These are phyloP conservation scores for Lottia gigantea DNA, from an alignment of 2,888 invertebrate species.

Conservation along the genomic window DNA sequence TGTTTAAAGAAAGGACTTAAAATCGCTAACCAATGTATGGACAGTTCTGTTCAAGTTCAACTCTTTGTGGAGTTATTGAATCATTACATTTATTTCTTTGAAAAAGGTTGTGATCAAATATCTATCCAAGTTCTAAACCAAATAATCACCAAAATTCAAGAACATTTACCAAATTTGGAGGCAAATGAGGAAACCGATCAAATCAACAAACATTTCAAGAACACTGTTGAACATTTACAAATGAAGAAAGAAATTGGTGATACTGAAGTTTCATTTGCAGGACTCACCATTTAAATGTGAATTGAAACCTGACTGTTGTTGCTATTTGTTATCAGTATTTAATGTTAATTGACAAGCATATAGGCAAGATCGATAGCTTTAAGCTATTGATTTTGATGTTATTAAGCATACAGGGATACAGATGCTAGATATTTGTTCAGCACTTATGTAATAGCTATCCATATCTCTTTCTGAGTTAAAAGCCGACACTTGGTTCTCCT, in stretches of 20 bases:
- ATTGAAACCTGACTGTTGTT: too few species aligned
- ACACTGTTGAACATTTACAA: conserved; percentile 65
- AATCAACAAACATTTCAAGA: conserved; percentile 91
- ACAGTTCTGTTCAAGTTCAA: conserved; percentile 94
- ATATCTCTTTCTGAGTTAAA: too few species aligned
- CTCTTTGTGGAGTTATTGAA: conserved; percentile 94
- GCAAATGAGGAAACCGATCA: conserved; percentile 96
- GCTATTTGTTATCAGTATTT: too few species aligned
- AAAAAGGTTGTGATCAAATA: conserved; percentile 86
- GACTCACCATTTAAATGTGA: conserved; percentile 44
- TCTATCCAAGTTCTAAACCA: conserved; percentile 76
- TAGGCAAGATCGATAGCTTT: too few species aligned
- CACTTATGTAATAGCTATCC: too few species aligned
- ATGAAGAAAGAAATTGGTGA: conserved; percentile 50
- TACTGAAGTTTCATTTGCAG: conserved; percentile 56
- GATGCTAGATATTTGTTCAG: too few species aligned
- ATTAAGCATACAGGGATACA: too few species aligned
- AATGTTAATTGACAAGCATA: too few species aligned
- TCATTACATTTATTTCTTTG: conserved; percentile 91
- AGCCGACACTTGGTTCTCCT: too few species aligned
- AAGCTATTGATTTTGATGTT: too few species aligned
- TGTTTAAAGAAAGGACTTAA: conserved; percentile 95
- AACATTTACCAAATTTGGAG: conserved; percentile 92
- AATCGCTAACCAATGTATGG: conserved; percentile 98
- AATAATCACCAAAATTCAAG: conserved; percentile 90